Evolutionary conservation across 2,797 vertebrate species (phyloP), one percentile per base, ranked within the genome.

Genomic region (Hoplostethus atlanticus): DNA sequence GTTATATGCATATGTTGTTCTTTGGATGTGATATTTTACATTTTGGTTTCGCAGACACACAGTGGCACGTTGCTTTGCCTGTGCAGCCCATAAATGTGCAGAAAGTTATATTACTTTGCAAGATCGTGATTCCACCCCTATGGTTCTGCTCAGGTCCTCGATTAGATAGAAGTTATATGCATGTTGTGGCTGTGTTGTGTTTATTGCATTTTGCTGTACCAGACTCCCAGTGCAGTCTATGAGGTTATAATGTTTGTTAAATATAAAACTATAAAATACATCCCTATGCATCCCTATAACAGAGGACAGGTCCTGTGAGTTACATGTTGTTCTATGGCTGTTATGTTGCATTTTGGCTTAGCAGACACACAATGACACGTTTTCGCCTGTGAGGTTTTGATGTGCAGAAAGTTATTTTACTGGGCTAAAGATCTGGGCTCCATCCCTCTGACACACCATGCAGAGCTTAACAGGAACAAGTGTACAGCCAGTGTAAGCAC

Each of bases 401-500:
- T 50, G 48, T n/a, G 28, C 51, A 53, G 11, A 53, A 11, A 53
- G 25, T 53, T 52, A 25, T 3, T 21, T 21, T 21, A 21, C 21
- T 21, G 21, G 21, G 21, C 16, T 16, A 6, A 48, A 16, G 53
- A 74, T 58, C 40, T 4, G 53, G 42, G 53, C 30, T 81, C 52
- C 65, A 30, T 34, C 31, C 44, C 38, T 6, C 2, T n/a, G 56
- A 56, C 61, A 65, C 58, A 1, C 68, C 13, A 54, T 2, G 69
- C 70, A 2, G 62, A n/a, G 44, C 68, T 34, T 0, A 53, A 6
- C 54, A 58, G 6, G 11, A 61, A 34, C 25, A 1, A 3, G 36
- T 13, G n/a, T 36, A 17, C 11, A 38, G 30, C 68, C 78, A 50
- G 57, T 47, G 11, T 0, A 31, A 64, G 79, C 90, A 90, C 88